Percentiles rank a stretch among this genome's conserved stretches.
phyloP scores from a whole-genome alignment of 2,888 invertebrate species.

The Acholoe squamosa region DNA sequence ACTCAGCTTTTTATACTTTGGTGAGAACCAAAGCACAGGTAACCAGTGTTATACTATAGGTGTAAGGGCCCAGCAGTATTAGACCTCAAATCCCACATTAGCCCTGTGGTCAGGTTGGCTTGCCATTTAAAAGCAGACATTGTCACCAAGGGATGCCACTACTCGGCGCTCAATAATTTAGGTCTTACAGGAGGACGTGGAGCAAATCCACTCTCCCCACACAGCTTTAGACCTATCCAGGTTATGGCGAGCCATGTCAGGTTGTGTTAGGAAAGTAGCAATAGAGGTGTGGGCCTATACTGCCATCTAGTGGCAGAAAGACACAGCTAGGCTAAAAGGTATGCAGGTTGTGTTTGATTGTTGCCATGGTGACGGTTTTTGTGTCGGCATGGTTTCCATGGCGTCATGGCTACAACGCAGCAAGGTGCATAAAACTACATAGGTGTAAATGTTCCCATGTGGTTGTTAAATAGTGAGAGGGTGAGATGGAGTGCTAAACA shows the following conservation, averaged over 20 bases:
- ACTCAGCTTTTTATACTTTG: too few species aligned
- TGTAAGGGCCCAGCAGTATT: not conserved
- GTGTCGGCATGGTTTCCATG: not conserved
- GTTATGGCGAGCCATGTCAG: not conserved
- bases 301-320: not conserved
- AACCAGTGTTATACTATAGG: not conserved
- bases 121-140: conserved; percentile 24
- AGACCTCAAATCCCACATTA: not conserved
- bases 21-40: not conserved
- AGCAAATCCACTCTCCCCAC: not conserved
- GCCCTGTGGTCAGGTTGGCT: not conserved
- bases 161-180: not conserved
- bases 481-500: not conserved
- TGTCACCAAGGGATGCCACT: not conserved
- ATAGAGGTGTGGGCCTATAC: not conserved
- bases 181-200: not conserved
- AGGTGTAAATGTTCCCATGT: not conserved
- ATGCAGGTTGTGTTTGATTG: conserved; percentile 23
- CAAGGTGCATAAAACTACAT: not conserved
- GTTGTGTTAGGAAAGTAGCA: not conserved
- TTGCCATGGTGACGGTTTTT: conserved; percentile 20
- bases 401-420: not conserved
- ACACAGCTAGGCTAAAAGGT: not conserved
- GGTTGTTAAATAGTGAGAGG: not conserved
- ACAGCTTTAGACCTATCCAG: not conserved